Conservation (phyloP, 2,888 invertebrate species). For the Pachliopta kotzebuea region DNA sequence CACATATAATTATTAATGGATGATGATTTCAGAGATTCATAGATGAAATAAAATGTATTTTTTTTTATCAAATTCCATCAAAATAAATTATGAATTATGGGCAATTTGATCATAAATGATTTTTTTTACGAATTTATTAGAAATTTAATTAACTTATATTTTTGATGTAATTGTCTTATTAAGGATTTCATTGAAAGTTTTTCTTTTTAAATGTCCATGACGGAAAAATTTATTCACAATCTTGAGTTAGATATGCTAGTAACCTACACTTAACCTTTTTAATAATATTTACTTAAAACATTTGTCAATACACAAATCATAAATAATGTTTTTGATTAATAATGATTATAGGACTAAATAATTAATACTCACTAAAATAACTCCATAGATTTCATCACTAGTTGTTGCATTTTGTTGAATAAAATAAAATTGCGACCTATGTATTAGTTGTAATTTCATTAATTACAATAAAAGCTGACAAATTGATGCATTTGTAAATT, state of each 20-base stretch:
- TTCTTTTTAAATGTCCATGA: too few species aligned
- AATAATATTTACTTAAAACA: not conserved
- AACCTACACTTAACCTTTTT: too few species aligned
- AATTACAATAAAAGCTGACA: not conserved
- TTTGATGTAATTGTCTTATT: not conserved
- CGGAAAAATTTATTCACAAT: too few species aligned
- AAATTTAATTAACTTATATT: not conserved
- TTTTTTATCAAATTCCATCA: not conserved
- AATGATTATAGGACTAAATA: not conserved
- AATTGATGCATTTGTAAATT: conserved; percentile 12
- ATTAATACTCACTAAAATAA: conserved; percentile 11
- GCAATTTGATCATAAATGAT: not conserved
- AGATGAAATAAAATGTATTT: not conserved
- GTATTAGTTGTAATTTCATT: not conserved
- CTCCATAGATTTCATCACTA: not conserved
- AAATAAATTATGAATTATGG: not conserved
- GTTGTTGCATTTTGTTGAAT: conserved; percentile 10
- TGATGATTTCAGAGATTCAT: not conserved
- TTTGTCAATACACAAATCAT: not conserved
- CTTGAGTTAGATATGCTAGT: too few species aligned
- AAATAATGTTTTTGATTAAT: not conserved
- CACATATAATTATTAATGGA: not conserved
- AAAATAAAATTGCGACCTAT: not conserved
- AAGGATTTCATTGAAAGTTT: too few species aligned
- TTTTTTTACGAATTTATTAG: not conserved